phyloP scores from a whole-genome alignment of 2,888 invertebrate species.

The Ditylenchus weischeri region DNA sequence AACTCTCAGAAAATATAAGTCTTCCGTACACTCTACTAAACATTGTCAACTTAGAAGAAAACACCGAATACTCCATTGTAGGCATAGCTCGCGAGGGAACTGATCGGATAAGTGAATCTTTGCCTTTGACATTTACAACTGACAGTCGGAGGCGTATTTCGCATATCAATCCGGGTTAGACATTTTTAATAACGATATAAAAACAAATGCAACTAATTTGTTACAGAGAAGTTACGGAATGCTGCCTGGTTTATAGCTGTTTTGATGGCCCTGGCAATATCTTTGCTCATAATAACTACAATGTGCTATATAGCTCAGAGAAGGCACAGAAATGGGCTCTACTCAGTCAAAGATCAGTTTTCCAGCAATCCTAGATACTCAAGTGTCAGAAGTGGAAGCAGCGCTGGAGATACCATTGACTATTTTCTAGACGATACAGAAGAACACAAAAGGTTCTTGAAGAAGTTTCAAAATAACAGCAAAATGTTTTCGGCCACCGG shows the following conservation, averaged over 20 bases:
- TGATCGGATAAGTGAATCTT: conserved; percentile 62
- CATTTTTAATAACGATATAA: background rate
- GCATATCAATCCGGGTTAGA: conserved; percentile 35
- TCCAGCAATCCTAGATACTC: conserved; percentile 8
- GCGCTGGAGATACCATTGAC: background rate
- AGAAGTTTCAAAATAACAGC: conserved; percentile 1
- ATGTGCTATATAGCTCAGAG: conserved; percentile 39
- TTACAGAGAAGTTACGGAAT: conserved; percentile 56
- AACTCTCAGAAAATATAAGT: conserved; percentile 67
- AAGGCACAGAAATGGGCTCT: background rate
- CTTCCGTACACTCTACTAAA: conserved; percentile 69
- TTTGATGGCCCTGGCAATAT: conserved; percentile 57
- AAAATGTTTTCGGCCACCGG: background rate
- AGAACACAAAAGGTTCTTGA: conserved; percentile 14
- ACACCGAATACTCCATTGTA: conserved; percentile 78
- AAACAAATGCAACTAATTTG: background rate
- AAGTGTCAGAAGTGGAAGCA: conserved; percentile 10
- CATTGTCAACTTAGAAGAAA: conserved; percentile 75
- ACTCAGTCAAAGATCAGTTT: background rate
- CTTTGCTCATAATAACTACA: conserved; percentile 55
- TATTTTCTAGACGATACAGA: conserved; percentile 13
- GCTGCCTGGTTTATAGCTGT: conserved; percentile 62
- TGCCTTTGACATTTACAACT: conserved; percentile 24
- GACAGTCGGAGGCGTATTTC: conserved; percentile 20
- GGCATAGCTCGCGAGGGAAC: conserved; percentile 83